Base-by-base conservation (phyloP, 2,797 vertebrate genomes). In the Ciconia nigra region DNA sequence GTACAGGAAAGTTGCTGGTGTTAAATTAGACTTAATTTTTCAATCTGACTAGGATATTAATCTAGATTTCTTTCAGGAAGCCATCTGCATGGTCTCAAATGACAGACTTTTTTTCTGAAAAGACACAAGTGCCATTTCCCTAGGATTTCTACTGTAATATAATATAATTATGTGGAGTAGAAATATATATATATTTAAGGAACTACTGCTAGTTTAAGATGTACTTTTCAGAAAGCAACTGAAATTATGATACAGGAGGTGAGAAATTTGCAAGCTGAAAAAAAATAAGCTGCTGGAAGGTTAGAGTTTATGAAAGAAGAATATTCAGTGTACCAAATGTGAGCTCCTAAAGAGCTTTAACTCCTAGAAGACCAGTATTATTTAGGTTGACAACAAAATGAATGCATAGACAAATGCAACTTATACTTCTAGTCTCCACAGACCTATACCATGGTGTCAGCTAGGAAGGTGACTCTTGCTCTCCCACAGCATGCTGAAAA, bases 61-160 rank as follows among this genome's bases (percentile, higher is more conserved):
- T 96, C 65, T 84, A 66, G 37, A 84, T 94, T 94, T 91, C 61
- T 88, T 49, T 93, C 66, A 95, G 37, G 46, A 82, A 84, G 54
- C 77, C 55, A 61, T 89, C 87, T 95, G 66, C 51, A 61, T 2
- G 0, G 31, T 85, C 59, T 90, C 63, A 84, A 84, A 73, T 84
- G 79, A 73, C 37, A 81, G 13, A 10, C 44, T 31, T 31, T 31
- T 28, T 28, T 74, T 54, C 54, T 72, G 54, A 58, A 65, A 87
- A 84, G 26, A 37, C 31, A 84, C n/a, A 90, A 95, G 47, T 67
- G 63, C 15, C 14, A 54, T 28, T 89, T 72, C 59, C 51, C 21
- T 3, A 9, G 42, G 28, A 47, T 87, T 90, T 84, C 47, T 89
- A 11, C 37, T 39, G 16, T 63, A 39, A 61, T 41, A 15, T 29